Conservation (phyloP, 1,140 invertebrate genomes). For the Triops cancriformis region DNA sequence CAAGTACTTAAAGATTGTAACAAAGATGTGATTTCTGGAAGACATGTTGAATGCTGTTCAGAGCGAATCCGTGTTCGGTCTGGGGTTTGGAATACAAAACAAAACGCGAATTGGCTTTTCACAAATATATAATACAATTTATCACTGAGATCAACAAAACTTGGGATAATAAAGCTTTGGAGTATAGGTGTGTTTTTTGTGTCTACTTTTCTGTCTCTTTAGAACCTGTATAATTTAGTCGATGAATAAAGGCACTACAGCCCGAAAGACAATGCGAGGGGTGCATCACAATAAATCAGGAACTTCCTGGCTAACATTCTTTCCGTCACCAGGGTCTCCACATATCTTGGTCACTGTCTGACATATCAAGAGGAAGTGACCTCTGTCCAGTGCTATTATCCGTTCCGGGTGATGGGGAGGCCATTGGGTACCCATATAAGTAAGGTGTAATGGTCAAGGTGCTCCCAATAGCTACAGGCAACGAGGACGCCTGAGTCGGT, state of each 20-base stretch:
- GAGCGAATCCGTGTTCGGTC: too few relatives aligned
- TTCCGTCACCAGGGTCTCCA: not conserved
- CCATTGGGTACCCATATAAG: not conserved
- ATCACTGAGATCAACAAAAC: too few relatives aligned
- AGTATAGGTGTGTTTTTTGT: too few relatives aligned
- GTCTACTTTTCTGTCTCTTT: too few relatives aligned
- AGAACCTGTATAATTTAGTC: not conserved
- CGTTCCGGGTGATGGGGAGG: not conserved
- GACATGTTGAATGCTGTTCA: too few relatives aligned
- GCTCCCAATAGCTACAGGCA: not conserved
- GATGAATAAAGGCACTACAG: not conserved
- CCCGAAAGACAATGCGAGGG: conserved; percentile 2
- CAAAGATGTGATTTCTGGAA: too few relatives aligned
- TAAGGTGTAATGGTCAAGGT: conserved; percentile 5
- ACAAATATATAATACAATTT: too few relatives aligned
- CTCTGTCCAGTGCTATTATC: not conserved
- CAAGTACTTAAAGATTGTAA: too few relatives aligned
- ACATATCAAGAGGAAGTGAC: conserved; percentile 4
- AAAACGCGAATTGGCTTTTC: too few relatives aligned
- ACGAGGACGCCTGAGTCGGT: not conserved
- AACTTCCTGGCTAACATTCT: not conserved
- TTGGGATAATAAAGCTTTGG: too few relatives aligned
- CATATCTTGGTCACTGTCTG: not conserved
- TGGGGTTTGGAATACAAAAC: too few relatives aligned
- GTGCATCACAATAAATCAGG: conserved; percentile 6